Base-by-base conservation (phyloP, 1,140 invertebrate genomes). In the Lepidostoma basale region DNA sequence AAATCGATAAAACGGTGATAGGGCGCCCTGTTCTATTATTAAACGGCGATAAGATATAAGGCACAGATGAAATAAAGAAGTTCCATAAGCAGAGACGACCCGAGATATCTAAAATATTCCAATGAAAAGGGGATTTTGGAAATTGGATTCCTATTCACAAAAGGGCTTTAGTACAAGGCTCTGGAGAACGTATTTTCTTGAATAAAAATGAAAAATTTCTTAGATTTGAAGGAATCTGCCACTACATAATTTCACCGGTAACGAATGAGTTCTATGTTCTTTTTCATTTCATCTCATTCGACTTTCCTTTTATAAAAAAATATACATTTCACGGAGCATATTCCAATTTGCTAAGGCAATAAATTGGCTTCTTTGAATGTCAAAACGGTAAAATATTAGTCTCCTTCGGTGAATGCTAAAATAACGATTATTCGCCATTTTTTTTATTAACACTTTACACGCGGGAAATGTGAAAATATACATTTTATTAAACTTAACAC, bases 101-200 rank as follows among this genome's bases (percentile, higher is more conserved):
- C 14, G 5, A 56, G 52, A 59, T 59, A 40, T 62, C 44, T 47
- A 33, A 62, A 62, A 62, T 62, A 62, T 62, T 62, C 60, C 40
- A 62, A 62, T 62, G 44, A 62, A 62, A 62, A 47, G 44, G 16
- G 60, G 60, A 62, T 62, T 49, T 33, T 22, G 23, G 42, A 62
- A 62, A 62, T 62, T 47, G 28, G 44, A 47, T 62, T 62, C 47
- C 60, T 62, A 20, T 62, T 62, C 44, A 49, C 60, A 62, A 62
- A 62, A 47, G 44, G 23, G 25, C 40, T 42, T 62, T 49, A 28
- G 60, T 3, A 22, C 25, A 28, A 33, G 28, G 28, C 42, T 62
- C 44, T 14, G n/a, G 44, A 62, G 44, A 25, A 49, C 40, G 42
- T 39, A 62, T 62, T 62, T 62, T 49, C 60, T 49, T 47, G 60